phyloP scores from a whole-genome alignment of 2,888 invertebrate species.

The Catocala nupta region DNA sequence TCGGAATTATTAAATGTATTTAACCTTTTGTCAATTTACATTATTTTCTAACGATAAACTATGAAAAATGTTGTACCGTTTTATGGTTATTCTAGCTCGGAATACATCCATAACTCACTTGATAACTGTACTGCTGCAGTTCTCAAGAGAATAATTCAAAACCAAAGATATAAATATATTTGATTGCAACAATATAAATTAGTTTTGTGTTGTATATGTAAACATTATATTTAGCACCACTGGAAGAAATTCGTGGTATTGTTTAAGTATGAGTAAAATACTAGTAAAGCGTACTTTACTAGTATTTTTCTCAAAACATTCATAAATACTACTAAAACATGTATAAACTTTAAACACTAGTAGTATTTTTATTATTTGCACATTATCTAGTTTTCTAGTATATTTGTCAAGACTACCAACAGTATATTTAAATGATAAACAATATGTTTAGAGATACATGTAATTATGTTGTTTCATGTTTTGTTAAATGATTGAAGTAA shows the following conservation, averaged over 20 bases:
- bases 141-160: background rate
- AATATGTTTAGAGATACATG: no score
- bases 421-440: no score
- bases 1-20: background rate
- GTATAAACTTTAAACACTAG: no score
- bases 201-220: no score
- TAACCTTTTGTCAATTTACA: constrained; percentile 12
- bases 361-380: no score
- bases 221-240: background rate
- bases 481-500: background rate
- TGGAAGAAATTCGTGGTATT: background rate
- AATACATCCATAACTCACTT: background rate
- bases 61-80: constrained; percentile 8
- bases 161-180: no score
- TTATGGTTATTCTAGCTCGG: constrained; percentile 21
- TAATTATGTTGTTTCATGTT: background rate
- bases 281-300: no score
- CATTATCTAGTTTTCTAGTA: no score
- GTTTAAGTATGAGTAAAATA: background rate
- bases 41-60: constrained; percentile 13
- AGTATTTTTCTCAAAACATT: no score
- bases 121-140: background rate
- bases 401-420: no score
- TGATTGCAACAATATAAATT: no score
- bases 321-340: no score